These are phyloP conservation scores for Microhierax caerulescens DNA, from an alignment of 2,797 vertebrate species.

Conservation along the genomic window DNA sequence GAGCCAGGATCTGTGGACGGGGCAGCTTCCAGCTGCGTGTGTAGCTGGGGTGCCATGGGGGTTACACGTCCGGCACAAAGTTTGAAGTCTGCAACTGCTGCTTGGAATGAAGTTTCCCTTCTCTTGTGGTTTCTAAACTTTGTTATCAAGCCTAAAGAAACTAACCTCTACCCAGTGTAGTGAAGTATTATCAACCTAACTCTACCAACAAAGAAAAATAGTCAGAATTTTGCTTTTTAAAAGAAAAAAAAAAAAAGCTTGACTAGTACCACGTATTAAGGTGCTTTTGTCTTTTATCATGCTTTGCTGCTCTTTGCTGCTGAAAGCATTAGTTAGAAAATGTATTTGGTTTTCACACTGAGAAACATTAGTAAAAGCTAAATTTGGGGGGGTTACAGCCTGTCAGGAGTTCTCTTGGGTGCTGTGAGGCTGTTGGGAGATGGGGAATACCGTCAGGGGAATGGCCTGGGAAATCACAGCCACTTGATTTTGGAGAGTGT, in stretches of 20 bases:
- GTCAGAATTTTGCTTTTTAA: background rate
- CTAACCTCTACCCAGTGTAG: background rate
- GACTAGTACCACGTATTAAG: background rate
- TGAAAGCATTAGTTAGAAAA: background rate
- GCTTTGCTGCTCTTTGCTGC: background rate
- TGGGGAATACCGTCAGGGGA: background rate
- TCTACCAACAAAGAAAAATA: background rate
- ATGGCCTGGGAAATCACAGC: background rate
- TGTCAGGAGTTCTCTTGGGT: background rate
- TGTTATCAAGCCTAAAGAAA: background rate
- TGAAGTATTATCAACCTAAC: background rate
- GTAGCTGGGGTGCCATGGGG: background rate
- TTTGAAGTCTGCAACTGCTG: background rate
- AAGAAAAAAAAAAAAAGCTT: background rate
- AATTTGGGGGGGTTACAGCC: background rate
- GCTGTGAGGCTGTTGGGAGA: background rate
- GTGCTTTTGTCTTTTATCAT: background rate
- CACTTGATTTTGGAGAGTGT: background rate
- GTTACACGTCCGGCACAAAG: background rate
- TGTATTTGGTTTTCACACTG: background rate
- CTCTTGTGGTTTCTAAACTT: background rate
- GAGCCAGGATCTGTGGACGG: accelerated
- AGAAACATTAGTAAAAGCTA: background rate
- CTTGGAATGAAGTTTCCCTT: background rate
- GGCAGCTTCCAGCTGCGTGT: background rate